Percentiles rank a stretch among this genome's conserved stretches.
Conservation (phyloP, 2,888 invertebrate species). For the Aleiodes leptofemur region DNA sequence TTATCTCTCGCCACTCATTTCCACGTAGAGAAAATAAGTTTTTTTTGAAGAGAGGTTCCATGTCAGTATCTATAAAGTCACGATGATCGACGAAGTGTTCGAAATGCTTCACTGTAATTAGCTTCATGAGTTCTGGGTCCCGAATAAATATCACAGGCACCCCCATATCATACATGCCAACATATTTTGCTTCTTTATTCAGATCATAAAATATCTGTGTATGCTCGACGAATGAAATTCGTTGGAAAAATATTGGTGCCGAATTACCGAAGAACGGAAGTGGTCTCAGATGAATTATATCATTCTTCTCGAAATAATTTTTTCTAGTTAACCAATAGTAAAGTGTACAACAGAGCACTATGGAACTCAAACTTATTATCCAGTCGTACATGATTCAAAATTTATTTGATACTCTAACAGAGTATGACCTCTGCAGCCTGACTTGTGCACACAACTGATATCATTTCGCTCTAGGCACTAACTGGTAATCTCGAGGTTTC, state of each 20-base stretch:
- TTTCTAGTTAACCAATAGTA: constrained; percentile 23
- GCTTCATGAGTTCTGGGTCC: constrained; percentile 60
- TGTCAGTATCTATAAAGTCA: constrained; percentile 42
- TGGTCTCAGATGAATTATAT: constrained; percentile 45
- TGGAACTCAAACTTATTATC: background rate
- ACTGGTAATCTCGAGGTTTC: too few relatives aligned
- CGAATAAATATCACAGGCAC: constrained; percentile 57
- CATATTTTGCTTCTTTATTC: constrained; percentile 54
- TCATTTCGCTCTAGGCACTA: too few relatives aligned
- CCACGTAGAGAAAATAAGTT: constrained; percentile 63
- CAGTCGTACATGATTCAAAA: background rate
- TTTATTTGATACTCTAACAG: background rate
- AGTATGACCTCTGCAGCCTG: too few relatives aligned
- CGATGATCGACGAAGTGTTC: constrained; percentile 58
- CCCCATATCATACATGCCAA: constrained; percentile 60
- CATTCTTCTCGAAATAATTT: constrained; percentile 47
- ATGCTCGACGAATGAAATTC: constrained; percentile 29
- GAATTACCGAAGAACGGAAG: constrained; percentile 55
- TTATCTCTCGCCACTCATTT: constrained; percentile 76
- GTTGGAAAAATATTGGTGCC: constrained; percentile 45
- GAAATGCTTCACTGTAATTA: constrained; percentile 60
- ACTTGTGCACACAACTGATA: too few relatives aligned
- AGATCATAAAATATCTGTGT: constrained; percentile 49
- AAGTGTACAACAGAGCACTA: background rate
- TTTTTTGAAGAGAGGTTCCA: constrained; percentile 54